phyloP scores from a whole-genome alignment of 1,140 invertebrate species.

The Parapsyche elsis region DNA sequence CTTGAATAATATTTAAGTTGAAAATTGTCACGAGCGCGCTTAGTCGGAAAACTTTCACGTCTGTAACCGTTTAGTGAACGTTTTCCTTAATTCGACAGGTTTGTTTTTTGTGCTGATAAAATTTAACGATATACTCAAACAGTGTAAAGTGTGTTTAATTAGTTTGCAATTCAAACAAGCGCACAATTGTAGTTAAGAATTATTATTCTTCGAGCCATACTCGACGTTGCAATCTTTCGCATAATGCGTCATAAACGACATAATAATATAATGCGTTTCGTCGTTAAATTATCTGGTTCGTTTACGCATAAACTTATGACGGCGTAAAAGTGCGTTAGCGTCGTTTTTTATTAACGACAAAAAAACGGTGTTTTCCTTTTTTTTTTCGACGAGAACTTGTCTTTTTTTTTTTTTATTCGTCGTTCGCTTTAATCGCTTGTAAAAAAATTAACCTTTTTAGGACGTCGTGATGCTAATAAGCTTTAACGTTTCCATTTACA shows the following conservation, averaged over 20 bases:
- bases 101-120: too few relatives aligned
- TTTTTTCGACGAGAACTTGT: neutral
- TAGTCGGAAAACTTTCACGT: too few relatives aligned
- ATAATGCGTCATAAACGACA: neutral
- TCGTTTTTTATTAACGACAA: neutral
- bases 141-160: too few relatives aligned
- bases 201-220: neutral
- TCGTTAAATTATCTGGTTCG: neutral
- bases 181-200: neutral
- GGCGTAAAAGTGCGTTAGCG: neutral
- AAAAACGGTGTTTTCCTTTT: neutral
- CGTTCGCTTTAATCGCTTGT: neutral
- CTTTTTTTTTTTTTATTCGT: neutral
- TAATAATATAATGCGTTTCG: neutral
- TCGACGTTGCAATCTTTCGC: neutral
- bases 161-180: too few relatives aligned
- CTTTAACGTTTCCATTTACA: neutral
- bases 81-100: too few relatives aligned
- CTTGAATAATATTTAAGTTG: too few relatives aligned
- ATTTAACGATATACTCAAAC: too few relatives aligned
- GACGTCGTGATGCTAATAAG: neutral
- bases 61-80: too few relatives aligned
- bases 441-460: neutral
- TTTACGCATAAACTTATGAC: neutral
- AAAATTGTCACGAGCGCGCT: too few relatives aligned